These are phyloP conservation scores for Buteo buteo DNA, from an alignment of 2,113 vertebrate species.

Conservation along the genomic window DNA sequence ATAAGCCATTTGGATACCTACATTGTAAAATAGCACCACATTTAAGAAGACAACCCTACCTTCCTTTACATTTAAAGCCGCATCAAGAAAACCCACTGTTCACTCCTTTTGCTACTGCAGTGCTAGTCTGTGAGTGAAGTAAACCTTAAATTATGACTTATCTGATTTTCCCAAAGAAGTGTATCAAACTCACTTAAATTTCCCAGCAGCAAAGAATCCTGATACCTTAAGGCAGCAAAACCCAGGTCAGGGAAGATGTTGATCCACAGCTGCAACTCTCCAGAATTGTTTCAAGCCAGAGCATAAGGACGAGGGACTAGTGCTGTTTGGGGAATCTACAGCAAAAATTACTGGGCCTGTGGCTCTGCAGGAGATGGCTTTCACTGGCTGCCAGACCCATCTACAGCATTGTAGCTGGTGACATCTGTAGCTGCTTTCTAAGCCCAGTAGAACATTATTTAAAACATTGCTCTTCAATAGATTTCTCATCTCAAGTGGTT, in stretches of 20 bases:
- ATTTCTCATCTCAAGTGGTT: neutral
- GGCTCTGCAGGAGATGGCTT: neutral
- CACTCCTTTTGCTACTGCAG: neutral
- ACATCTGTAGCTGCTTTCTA: neutral
- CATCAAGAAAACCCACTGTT: neutral
- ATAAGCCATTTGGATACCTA: neutral
- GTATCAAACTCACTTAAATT: neutral
- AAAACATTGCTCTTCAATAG: neutral
- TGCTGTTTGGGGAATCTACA: neutral
- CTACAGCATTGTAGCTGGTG: neutral
- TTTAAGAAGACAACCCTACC: neutral
- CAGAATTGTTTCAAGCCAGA: neutral
- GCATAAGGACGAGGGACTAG: neutral
- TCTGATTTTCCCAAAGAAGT: neutral
- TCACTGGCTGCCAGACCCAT: neutral
- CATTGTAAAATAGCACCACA: fast-evolving
- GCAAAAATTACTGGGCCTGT: neutral
- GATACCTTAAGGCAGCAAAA: neutral
- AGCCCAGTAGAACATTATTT: neutral
- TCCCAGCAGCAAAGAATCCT: neutral
- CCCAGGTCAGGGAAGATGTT: neutral
- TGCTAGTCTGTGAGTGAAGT: neutral
- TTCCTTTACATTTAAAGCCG: neutral
- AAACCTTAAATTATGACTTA: too few species aligned
- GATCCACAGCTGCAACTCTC: neutral